phyloP scores from a whole-genome alignment of 2,113 vertebrate genomes.

The Cynoglossus semilaevis region DNA sequence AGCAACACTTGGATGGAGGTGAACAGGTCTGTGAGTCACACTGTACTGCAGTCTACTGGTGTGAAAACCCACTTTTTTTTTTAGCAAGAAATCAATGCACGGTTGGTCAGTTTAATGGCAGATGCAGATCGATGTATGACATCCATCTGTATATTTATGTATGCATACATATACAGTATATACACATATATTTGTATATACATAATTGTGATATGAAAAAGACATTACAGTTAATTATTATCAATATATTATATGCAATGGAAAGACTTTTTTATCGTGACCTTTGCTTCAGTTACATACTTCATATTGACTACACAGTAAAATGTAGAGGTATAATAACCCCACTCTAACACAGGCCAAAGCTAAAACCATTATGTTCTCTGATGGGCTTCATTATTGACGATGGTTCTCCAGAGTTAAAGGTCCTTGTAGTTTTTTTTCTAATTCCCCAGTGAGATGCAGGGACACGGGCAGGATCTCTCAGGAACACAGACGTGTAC shows the following conservation, averaged over 20 bases:
- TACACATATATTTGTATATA: too few species aligned
- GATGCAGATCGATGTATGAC: slow-evolving; percentile 13
- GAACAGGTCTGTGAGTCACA: slow-evolving; percentile 71
- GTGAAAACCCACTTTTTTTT: slow-evolving; percentile 58
- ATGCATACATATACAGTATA: too few species aligned
- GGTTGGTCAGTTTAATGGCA: slow-evolving; percentile 11
- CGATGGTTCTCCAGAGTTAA: background rate
- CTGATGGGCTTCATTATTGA: background rate
- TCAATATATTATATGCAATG: too few species aligned
- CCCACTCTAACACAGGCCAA: background rate
- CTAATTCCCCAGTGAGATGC: background rate
- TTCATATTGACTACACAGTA: too few species aligned
- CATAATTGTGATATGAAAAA: too few species aligned
- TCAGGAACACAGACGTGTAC: slow-evolving; percentile 11
- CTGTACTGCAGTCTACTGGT: slow-evolving; percentile 41
- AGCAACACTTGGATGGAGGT: slow-evolving; percentile 66
- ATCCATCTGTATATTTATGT: too few species aligned
- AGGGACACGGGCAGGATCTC: slow-evolving; percentile 7
- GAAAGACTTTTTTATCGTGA: too few species aligned
- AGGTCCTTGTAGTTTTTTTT: background rate
- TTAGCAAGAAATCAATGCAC: slow-evolving; percentile 43
- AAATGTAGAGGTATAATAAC: background rate
- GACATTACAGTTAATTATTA: too few species aligned
- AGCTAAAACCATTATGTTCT: background rate
- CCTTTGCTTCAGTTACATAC: too few species aligned